Evolutionary conservation across 2,888 invertebrate species (phyloP).

Genomic region (Ophonus ardosiacus): DNA sequence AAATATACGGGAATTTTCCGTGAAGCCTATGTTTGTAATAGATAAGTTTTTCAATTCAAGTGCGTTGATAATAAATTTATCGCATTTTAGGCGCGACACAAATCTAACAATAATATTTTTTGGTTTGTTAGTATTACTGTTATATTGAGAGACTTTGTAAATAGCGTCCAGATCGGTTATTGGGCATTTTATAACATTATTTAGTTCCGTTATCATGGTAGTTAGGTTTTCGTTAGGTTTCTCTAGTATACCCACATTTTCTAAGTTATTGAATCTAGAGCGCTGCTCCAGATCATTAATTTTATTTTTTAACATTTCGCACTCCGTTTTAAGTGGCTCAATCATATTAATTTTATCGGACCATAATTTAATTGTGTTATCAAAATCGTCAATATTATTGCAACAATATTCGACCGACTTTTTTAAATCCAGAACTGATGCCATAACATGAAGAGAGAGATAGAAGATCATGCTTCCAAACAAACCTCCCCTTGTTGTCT

Average conservation of each 20-base stretch:
- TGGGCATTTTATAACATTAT: too few species aligned
- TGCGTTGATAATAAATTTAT: conserved; percentile 5
- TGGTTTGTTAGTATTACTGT: background rate
- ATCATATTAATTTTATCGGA: conserved; percentile 7
- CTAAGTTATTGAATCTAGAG: background rate
- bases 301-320: background rate
- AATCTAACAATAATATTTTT: conserved; percentile 15
- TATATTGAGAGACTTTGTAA: background rate
- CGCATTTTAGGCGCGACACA: background rate
- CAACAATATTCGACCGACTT: background rate
- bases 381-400: background rate
- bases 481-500: too few species aligned
- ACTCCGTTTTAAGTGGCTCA: background rate
- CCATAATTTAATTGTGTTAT: background rate
- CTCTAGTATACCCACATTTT: background rate
- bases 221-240: too few species aligned
- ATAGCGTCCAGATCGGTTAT: background rate
- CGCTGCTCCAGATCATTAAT: conserved; percentile 8
- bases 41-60: background rate
- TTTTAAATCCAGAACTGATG: background rate
- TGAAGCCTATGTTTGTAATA: background rate
- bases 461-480: too few species aligned
- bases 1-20: background rate
- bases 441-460: background rate
- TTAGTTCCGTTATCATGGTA: too few species aligned